These are phyloP conservation scores for Eueides isabella DNA, from an alignment of 1,140 invertebrate species.

Conservation along the genomic window DNA sequence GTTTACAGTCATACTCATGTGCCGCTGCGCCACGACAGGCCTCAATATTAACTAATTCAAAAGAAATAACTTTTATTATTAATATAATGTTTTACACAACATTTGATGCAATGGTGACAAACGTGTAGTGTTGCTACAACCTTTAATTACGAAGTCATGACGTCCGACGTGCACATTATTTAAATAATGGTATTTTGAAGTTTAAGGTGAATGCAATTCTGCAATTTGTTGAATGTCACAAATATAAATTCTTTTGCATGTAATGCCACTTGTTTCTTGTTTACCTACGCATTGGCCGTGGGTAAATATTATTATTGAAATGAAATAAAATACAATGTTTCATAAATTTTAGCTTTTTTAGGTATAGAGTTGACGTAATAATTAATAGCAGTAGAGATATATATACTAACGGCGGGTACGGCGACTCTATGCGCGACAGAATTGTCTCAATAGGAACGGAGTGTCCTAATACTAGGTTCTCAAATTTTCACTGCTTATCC, in stretches of 20 bases:
- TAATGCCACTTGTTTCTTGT: slow-evolving; percentile 39
- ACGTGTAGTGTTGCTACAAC: not conserved
- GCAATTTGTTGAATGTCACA: slow-evolving; percentile 40
- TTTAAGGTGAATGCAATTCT: slow-evolving; percentile 38
- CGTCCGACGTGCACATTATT: not conserved
- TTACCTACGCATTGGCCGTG: slow-evolving; percentile 29
- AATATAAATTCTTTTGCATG: slow-evolving; percentile 28
- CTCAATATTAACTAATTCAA: not conserved
- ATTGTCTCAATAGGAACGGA: too few relatives aligned
- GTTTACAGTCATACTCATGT: too few relatives aligned
- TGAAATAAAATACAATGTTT: not conserved
- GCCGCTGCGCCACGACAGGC: too few relatives aligned
- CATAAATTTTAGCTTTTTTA: not conserved
- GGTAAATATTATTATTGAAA: not conserved
- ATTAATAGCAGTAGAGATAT: too few relatives aligned
- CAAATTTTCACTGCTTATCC: too few relatives aligned
- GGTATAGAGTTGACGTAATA: too few relatives aligned
- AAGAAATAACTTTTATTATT: not conserved
- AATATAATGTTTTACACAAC: not conserved
- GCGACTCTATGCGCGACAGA: too few relatives aligned
- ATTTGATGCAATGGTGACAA: not conserved
- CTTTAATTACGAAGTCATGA: not conserved
- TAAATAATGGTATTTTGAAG: slow-evolving; percentile 24
- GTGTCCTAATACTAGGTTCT: too few relatives aligned
- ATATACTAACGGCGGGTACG: too few relatives aligned